Percentiles rank a stretch among this genome's conserved stretches.
Conservation (phyloP, 2,888 invertebrate species). For the Notodonta ziczac region DNA sequence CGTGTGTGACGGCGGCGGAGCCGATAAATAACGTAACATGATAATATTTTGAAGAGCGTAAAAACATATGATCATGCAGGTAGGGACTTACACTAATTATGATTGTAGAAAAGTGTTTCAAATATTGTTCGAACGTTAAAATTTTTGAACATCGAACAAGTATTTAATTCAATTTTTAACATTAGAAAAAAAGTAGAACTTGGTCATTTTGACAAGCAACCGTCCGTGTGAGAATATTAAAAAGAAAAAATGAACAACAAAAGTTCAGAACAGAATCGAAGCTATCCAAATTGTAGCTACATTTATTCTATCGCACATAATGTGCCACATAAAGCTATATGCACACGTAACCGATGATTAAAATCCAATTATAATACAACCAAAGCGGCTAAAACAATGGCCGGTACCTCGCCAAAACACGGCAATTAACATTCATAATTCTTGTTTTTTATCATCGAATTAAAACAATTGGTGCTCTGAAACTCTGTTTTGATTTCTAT, state of each 20-base stretch:
- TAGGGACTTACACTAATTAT: no score
- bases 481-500: slow-evolving; percentile 64
- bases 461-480: slow-evolving; percentile 68
- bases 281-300: not conserved
- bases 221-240: no score
- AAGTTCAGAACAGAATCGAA: not conserved
- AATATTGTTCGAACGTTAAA: slow-evolving; percentile 4
- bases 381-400: slow-evolving; percentile 63
- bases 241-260: no score
- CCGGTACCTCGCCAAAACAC: slow-evolving; percentile 62
- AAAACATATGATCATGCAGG: no score
- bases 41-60: slow-evolving; percentile 9
- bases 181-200: no score
- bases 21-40: slow-evolving; percentile 13
- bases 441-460: slow-evolving; percentile 68
- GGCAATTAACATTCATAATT: slow-evolving; percentile 77
- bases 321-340: not conserved
- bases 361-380: slow-evolving; percentile 58
- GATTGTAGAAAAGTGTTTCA: no score
- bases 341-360: slow-evolving; percentile 58
- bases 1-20: slow-evolving; percentile 44
- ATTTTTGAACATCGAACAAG: no score
- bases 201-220: no score
- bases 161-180: no score
- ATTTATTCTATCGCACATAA: not conserved